Evolutionary conservation across 2,888 invertebrate genomes (phyloP), one percentile per base, ranked within the genome.

Genomic region (Conomelus anceps): DNA sequence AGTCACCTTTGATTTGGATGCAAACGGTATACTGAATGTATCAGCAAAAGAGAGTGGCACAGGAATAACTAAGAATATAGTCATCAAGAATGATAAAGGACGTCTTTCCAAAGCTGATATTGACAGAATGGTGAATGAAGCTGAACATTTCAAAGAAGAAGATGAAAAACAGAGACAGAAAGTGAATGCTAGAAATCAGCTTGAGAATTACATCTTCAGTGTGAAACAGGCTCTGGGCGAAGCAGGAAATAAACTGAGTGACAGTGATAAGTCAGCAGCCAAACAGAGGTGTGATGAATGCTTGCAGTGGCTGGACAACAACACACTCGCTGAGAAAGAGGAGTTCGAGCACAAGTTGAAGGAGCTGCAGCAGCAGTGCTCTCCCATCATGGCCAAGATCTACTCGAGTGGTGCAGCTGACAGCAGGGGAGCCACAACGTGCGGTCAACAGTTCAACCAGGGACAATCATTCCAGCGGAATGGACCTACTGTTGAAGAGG

Each of bases 1-100:
- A 93, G 97, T 98, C 0, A 97, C 97, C 0, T 98, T 98, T 91
- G 97, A 98, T 92, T 86, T 90, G 89, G 94, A 94, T 91, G 93
- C 94, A 86, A 94, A 94, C 91, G 94, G 94, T 88, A 94, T 94
- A 89, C 90, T 93, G 90, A 93, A 94, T 91, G 92, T 94, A 22
- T 91, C 92, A 6, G 92, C 92, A n/a, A 93, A 93, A 90, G 94
- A 94, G 90, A 93, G 92, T 90, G 93, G 93, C 90, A 93, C 94
- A 7, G 94, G 94, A 1, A 93, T 93, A 89, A 91, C 92, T 1
- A 93, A 93, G 90, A 93, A 93, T 90, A 94, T 94, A 89, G 93
- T 93, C 90, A 94, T 94, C 90, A 93, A 93, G 22, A 94, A 94
- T 91, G 94, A 94, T 91, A 94, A 93, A 90, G 94, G 94, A 0